A percentile compares a stretch with the other conserved stretches of the same genome.
phyloP scores from a whole-genome alignment of 1,140 invertebrate species.

The Microplitis demolitor region DNA sequence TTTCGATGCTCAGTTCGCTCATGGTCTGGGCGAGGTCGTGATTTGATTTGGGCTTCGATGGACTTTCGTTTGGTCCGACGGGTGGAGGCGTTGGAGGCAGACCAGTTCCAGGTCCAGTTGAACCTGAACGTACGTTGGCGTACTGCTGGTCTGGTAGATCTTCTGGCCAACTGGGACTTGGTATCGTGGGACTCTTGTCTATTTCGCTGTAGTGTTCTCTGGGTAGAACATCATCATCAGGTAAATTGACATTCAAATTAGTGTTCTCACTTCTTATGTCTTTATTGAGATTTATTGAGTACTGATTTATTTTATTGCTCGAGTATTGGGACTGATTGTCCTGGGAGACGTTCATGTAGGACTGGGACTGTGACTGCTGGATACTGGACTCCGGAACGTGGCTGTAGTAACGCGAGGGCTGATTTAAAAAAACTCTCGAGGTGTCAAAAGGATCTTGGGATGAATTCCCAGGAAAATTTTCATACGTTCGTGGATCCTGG shows the following conservation, averaged over 20 bases:
- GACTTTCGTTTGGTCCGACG: conserved; percentile 47
- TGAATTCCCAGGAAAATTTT: conserved; percentile 45
- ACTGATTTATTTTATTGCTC: conserved; percentile 23
- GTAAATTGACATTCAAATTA: conserved; percentile 44
- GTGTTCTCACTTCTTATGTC: conserved; percentile 37
- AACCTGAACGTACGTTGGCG: conserved; percentile 17
- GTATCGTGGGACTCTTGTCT: conserved; percentile 19
- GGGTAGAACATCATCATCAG: conserved; percentile 23
- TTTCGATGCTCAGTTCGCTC: conserved; percentile 46
- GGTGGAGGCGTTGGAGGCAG: conserved; percentile 37
- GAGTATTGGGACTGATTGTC: conserved; percentile 25
- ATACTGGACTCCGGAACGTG: conserved; percentile 51
- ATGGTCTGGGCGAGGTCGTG: conserved; percentile 50
- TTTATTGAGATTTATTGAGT: conserved; percentile 37
- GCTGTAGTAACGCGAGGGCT: conserved; percentile 56
- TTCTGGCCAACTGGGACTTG: conserved; percentile 45
- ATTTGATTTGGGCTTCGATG: conserved; percentile 46
- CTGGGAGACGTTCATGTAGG: conserved; percentile 47
- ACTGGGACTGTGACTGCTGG: conserved; percentile 33
- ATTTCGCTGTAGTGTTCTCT: conserved; percentile 50
- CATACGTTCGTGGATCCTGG: conserved; percentile 54
- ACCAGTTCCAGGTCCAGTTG: conserved; percentile 13
- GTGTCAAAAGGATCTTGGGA: conserved; percentile 68
- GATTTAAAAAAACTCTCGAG: conserved; percentile 52
- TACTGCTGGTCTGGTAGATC: conserved; percentile 38